These are phyloP conservation scores for Microtus richardsoni DNA, from an alignment of 2,113 vertebrate genomes.

Conservation along the genomic window DNA sequence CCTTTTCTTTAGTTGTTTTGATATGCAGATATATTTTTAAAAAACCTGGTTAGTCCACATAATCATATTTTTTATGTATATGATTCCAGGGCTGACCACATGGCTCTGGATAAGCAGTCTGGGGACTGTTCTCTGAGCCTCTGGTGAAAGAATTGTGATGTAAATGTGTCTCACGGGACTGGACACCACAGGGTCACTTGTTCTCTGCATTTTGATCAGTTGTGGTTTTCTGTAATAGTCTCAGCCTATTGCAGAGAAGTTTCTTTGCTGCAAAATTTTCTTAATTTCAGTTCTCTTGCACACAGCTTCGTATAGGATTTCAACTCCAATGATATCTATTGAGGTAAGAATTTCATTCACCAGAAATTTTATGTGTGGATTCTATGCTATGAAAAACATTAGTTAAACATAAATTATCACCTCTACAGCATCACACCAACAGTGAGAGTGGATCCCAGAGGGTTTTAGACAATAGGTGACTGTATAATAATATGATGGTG, in stretches of 20 bases:
- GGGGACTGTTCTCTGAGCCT: no score
- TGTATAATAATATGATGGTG: not conserved
- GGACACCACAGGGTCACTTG: not conserved
- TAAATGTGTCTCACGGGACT: not conserved
- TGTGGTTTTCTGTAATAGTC: not conserved
- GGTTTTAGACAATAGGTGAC: not conserved
- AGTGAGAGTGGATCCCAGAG: not conserved
- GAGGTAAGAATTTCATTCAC: conserved; percentile 16
- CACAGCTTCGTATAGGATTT: not conserved
- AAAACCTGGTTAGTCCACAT: not conserved
- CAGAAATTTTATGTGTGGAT: not conserved
- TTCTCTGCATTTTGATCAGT: not conserved
- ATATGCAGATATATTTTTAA: not conserved
- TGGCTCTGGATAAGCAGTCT: no score
- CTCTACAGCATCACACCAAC: not conserved
- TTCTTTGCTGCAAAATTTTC: not conserved
- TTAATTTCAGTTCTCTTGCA: conserved; percentile 12
- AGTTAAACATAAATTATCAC: not conserved
- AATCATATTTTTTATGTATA: not conserved
- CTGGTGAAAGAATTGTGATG: not conserved
- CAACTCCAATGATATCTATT: not conserved
- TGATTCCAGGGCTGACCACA: not conserved
- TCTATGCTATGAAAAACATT: not conserved
- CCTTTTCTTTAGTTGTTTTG: not conserved
- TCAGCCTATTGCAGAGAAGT: not conserved